phyloP scores from a whole-genome alignment of 2,113 vertebrate genomes.

The Saguinus imperator region DNA sequence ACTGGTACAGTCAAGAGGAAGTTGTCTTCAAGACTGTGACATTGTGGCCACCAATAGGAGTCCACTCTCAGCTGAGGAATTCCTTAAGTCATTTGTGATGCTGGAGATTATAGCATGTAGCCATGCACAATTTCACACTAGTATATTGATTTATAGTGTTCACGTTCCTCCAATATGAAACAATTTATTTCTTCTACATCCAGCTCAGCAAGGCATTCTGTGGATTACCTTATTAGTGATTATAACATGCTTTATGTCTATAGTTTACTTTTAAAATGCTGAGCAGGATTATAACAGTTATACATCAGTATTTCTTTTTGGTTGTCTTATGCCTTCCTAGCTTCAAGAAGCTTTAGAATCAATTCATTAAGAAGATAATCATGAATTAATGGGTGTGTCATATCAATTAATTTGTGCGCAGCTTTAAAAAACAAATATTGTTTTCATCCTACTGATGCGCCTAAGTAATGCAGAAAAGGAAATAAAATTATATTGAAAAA shows the following conservation, averaged over 20 bases:
- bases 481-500: constrained; percentile 35
- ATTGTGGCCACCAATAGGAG: neutral
- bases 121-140: neutral
- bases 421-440: constrained; percentile 40
- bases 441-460: constrained; percentile 7
- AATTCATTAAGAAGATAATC: constrained; percentile 58
- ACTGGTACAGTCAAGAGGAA: constrained; percentile 91
- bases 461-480: neutral
- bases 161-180: constrained; percentile 45
- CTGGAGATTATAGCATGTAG: constrained; percentile 15
- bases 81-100: neutral
- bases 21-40: constrained; percentile 86
- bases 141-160: constrained; percentile 32
- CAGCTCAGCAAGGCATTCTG: constrained; percentile 13
- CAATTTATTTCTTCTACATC: constrained; percentile 26
- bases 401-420: constrained; percentile 30
- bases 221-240: neutral
- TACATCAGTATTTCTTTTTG: constrained; percentile 34
- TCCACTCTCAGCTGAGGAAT: constrained; percentile 8
- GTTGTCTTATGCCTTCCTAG: constrained; percentile 50
- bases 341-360: constrained; percentile 57
- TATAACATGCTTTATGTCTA: neutral
- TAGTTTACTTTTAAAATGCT: constrained; percentile 39
- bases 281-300: neutral
- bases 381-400: constrained; percentile 48